These are phyloP conservation scores for Trichogramma pretiosum DNA, from an alignment of 1,140 invertebrate genomes.

Conservation along the genomic window DNA sequence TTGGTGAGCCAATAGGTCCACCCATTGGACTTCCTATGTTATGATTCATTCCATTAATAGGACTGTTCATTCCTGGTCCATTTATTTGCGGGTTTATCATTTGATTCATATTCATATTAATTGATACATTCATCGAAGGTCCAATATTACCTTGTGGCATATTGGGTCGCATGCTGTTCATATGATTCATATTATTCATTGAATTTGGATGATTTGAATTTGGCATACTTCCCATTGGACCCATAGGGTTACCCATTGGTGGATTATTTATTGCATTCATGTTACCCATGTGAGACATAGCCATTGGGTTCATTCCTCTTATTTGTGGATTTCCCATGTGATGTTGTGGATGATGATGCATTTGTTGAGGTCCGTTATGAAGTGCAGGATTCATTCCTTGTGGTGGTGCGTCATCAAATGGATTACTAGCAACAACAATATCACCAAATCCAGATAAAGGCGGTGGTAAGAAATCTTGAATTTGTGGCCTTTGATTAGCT, in stretches of 20 bases:
- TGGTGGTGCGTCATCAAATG: slow-evolving; percentile 85
- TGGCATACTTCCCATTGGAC: slow-evolving; percentile 44
- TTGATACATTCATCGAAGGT: slow-evolving; percentile 46
- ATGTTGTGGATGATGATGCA: slow-evolving; percentile 48
- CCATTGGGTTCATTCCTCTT: slow-evolving; percentile 59
- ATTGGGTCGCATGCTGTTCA: slow-evolving; percentile 33
- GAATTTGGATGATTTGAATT: slow-evolving; percentile 14
- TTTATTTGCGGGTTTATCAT: slow-evolving; percentile 62
- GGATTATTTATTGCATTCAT: slow-evolving; percentile 53
- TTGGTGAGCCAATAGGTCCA: slow-evolving; percentile 40
- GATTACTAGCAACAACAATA: slow-evolving; percentile 88
- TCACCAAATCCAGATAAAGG: slow-evolving; percentile 80
- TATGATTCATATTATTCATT: slow-evolving; percentile 53
- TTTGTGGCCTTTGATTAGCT: slow-evolving; percentile 45
- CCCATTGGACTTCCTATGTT: slow-evolving; percentile 45
- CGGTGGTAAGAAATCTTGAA: slow-evolving; percentile 66
- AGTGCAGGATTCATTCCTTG: slow-evolving; percentile 49
- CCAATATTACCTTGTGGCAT: slow-evolving; percentile 48
- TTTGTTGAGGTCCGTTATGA: slow-evolving; percentile 49
- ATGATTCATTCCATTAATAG: slow-evolving; percentile 45
- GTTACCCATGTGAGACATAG: slow-evolving; percentile 45
- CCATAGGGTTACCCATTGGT: slow-evolving; percentile 51
- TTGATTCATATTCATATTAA: slow-evolving; percentile 65
- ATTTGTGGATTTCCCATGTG: slow-evolving; percentile 58
- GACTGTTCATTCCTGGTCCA: slow-evolving; percentile 55